These are phyloP conservation scores for Agrochola litura DNA, from an alignment of 2,888 invertebrate genomes.

Conservation along the genomic window DNA sequence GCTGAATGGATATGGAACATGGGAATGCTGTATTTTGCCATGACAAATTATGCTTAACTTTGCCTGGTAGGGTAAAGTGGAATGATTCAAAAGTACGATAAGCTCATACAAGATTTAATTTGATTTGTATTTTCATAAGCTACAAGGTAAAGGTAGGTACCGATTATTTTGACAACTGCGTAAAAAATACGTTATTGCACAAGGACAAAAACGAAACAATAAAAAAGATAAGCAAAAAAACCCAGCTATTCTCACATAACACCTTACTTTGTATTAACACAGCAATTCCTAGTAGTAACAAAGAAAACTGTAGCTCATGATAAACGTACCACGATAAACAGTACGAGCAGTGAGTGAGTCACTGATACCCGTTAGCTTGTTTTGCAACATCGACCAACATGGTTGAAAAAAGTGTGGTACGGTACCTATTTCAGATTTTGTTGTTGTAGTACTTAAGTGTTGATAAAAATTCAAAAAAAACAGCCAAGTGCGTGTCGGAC, in stretches of 20 bases:
- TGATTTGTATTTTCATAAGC: not conserved
- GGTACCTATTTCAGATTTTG: too few relatives aligned
- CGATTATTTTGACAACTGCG: not conserved
- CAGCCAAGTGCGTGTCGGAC: too few relatives aligned
- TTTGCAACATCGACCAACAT: slow-evolving; percentile 41
- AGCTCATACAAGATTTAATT: not conserved
- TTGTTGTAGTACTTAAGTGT: too few relatives aligned
- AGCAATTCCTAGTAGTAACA: slow-evolving; percentile 43
- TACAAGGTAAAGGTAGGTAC: not conserved
- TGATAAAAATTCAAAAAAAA: too few relatives aligned
- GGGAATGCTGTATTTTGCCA: too few relatives aligned
- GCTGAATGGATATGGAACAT: too few relatives aligned
- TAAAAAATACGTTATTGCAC: not conserved
- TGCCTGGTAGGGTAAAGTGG: too few relatives aligned
- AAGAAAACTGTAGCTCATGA: slow-evolving; percentile 53
- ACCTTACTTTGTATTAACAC: slow-evolving; percentile 26
- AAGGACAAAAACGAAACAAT: too few relatives aligned
- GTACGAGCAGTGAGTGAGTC: slow-evolving; percentile 49
- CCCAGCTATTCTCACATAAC: slow-evolving; percentile 1
- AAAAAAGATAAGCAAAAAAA: slow-evolving; percentile 7
- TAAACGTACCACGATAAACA: slow-evolving; percentile 49
- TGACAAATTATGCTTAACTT: too few relatives aligned
- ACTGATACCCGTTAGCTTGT: slow-evolving; percentile 33
- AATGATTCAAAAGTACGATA: too few relatives aligned
- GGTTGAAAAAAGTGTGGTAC: not conserved